These are phyloP conservation scores for Lampris megalopsis DNA, from an alignment of 2,113 vertebrate genomes.

Conservation along the genomic window DNA sequence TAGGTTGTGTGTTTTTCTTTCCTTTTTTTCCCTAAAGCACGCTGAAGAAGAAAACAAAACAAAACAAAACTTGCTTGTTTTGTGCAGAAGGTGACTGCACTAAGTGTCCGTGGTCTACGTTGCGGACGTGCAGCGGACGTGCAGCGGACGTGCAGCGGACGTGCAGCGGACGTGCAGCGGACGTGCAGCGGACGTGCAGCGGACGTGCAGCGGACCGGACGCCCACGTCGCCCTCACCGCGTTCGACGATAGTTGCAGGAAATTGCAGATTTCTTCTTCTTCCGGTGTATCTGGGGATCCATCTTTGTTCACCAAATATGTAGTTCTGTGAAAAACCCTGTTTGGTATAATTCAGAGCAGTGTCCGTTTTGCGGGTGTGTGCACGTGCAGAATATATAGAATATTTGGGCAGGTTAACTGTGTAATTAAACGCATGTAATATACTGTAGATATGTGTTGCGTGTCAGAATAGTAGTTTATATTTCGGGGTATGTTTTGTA, in stretches of 20 bases:
- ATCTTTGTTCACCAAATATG: conserved; percentile 87
- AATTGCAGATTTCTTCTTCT: conserved; percentile 82
- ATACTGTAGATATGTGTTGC: conserved; percentile 90
- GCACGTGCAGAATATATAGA: conserved; percentile 77
- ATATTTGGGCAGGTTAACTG: conserved; percentile 80
- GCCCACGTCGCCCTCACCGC: conserved; percentile 55
- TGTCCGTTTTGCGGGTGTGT: conserved; percentile 85
- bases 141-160: conserved; percentile 43
- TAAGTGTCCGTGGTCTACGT: conserved; percentile 55
- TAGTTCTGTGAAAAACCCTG: conserved; percentile 86
- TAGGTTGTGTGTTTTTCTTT: conserved; percentile 54
- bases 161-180: conserved; percentile 50
- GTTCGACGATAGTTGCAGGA: conserved; percentile 76
- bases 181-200: conserved; percentile 32
- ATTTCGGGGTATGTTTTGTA: conserved; percentile 92
- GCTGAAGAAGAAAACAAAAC: not conserved
- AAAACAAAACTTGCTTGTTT: conserved; percentile 21
- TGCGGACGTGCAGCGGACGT: conserved; percentile 56
- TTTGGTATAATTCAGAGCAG: conserved; percentile 81
- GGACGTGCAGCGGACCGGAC: conserved; percentile 59
- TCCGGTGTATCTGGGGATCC: conserved; percentile 84
- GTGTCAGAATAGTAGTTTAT: conserved; percentile 87
- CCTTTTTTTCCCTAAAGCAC: conserved; percentile 12
- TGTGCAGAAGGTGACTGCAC: conserved; percentile 43
- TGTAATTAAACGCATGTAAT: conserved; percentile 88